These are phyloP conservation scores for Naso thynnoides DNA, from an alignment of 2,797 vertebrate genomes.

Conservation along the genomic window DNA sequence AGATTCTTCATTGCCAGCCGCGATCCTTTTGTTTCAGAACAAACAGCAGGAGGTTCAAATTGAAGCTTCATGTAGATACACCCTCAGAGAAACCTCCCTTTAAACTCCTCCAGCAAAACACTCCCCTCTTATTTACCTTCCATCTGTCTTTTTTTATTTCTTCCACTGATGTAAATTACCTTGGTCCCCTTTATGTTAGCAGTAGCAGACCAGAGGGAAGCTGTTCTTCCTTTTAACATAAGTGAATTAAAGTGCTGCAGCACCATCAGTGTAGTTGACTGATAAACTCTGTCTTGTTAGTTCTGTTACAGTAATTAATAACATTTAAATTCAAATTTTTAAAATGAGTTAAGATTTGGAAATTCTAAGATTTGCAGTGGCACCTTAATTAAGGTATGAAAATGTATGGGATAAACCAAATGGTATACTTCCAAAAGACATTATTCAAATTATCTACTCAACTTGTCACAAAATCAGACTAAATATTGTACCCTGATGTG, in stretches of 20 bases:
- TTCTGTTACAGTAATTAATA: no score
- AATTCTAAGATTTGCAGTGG: no score
- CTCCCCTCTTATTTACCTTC: constrained; percentile 14
- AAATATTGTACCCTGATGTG: no score
- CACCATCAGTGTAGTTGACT: background rate
- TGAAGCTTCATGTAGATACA: constrained; percentile 11
- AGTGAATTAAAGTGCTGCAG: background rate
- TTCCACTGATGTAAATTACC: constrained; percentile 20
- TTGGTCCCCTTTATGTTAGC: constrained; percentile 11
- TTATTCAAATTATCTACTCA: no score
- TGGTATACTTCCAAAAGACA: no score
- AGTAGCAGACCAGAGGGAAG: constrained; percentile 14
- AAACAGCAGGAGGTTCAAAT: constrained; percentile 15
- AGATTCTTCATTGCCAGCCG: background rate
- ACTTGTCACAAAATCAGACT: no score
- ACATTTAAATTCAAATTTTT: no score
- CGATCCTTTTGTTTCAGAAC: constrained; percentile 8
- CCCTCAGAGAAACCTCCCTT: constrained; percentile 6
- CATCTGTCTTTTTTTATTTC: constrained; percentile 34
- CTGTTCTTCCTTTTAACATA: background rate
- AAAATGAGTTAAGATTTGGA: no score
- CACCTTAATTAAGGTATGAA: no score
- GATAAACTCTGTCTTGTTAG: background rate
- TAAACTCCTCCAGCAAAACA: constrained; percentile 21
- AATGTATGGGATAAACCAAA: no score